Conservation (phyloP, 2,888 invertebrate genomes). For the Harpalus rufipes region DNA sequence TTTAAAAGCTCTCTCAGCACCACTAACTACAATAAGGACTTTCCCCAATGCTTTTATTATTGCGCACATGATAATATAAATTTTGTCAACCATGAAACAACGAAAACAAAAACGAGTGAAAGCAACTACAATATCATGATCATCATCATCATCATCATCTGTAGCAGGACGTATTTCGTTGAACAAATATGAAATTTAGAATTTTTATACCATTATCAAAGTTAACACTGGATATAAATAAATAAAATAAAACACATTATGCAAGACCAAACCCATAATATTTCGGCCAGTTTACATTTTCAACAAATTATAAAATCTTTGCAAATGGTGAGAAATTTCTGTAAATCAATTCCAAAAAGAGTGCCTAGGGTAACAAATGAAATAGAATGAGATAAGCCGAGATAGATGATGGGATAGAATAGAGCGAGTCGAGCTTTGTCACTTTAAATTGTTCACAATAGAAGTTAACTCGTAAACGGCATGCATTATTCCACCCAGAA, state of each 20-base stretch:
- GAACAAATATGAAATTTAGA: no score
- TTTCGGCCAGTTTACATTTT: no score
- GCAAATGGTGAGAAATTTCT: no score
- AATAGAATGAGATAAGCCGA: slow-evolving; percentile 30
- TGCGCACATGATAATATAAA: neutral
- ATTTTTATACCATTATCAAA: no score
- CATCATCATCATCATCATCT: no score
- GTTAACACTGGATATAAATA: no score
- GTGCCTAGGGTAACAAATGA: neutral
- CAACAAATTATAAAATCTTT: no score
- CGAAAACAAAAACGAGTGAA: neutral
- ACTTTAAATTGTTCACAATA: slow-evolving; percentile 66
- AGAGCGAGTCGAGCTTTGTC: slow-evolving; percentile 58
- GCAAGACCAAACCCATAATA: no score
- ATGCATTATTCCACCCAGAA: slow-evolving; percentile 63
- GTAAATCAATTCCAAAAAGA: no score
- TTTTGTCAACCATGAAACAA: neutral
- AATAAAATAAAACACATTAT: no score
- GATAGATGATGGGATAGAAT: slow-evolving; percentile 28
- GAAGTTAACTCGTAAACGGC: slow-evolving; percentile 66
- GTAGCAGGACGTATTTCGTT: no score
- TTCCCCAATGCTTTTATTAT: slow-evolving; percentile 6
- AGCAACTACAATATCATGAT: no score
- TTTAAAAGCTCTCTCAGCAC: neutral
- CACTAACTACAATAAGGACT: neutral